Evolutionary conservation across 2,888 invertebrate genomes (phyloP).

Genomic region (Oscheius myriophilus): DNA sequence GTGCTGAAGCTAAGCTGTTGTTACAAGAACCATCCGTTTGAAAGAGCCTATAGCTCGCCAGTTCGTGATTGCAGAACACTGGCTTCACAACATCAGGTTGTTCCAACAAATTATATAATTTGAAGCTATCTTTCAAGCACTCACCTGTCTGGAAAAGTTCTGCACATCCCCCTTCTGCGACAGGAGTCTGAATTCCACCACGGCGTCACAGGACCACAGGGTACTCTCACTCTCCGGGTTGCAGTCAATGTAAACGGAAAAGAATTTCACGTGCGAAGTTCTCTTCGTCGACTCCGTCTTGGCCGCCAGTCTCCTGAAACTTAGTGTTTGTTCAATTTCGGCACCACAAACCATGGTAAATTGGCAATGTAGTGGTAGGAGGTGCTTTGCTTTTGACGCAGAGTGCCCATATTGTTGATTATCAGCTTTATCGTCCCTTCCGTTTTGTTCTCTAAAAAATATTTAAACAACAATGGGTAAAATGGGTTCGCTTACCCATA

Average conservation of each 20-base stretch:
- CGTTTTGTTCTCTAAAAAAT: constrained; percentile 36
- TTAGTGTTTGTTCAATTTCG: neutral
- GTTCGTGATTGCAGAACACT: no score
- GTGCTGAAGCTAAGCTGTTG: no score
- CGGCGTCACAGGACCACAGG: constrained; percentile 67
- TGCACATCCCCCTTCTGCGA: constrained; percentile 36
- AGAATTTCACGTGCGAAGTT: constrained; percentile 62
- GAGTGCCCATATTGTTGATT: constrained; percentile 49
- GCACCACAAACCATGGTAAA: constrained; percentile 54
- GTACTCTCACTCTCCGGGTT: constrained; percentile 68
- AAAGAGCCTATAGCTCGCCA: neutral
- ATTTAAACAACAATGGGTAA: neutral
- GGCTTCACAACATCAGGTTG: no score
- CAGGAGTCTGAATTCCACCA: constrained; percentile 55
- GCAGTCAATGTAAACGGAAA: constrained; percentile 70
- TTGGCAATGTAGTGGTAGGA: constrained; percentile 59
- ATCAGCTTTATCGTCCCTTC: constrained; percentile 57
- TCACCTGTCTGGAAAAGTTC: constrained; percentile 51
- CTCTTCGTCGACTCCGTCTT: constrained; percentile 68
- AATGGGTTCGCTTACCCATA: neutral
- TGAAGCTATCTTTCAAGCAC: neutral
- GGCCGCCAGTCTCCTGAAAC: constrained; percentile 68
- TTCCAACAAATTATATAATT: no score
- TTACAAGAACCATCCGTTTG: no score
- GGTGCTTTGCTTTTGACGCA: constrained; percentile 56